These are phyloP conservation scores for Ellobium chinense DNA, from an alignment of 2,888 invertebrate genomes.

Conservation along the genomic window DNA sequence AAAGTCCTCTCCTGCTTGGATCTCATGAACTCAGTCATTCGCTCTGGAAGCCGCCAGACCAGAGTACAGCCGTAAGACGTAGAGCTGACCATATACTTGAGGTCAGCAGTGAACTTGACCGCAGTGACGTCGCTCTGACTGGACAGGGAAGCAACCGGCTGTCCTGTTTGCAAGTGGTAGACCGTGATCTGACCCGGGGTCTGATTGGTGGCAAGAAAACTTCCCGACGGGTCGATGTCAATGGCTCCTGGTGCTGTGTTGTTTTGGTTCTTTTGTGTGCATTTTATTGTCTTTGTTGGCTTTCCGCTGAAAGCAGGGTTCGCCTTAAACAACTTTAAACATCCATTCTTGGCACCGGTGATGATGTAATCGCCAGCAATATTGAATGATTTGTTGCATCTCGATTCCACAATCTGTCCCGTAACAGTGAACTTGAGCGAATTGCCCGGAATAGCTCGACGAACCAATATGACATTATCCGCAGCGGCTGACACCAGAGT, in stretches of 20 bases:
- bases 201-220: conserved; percentile 21
- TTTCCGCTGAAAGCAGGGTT: conserved; percentile 26
- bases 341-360: conserved; percentile 14
- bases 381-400: conserved; percentile 15
- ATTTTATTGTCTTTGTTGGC: conserved; percentile 19
- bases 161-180: conserved; percentile 35
- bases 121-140: conserved; percentile 9
- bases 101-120: conserved; percentile 15
- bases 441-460: conserved; percentile 21
- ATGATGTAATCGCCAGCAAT: conserved; percentile 28
- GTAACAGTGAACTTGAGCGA: conserved; percentile 32
- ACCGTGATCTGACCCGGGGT: conserved; percentile 26
- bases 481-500: conserved; percentile 38
- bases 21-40: conserved; percentile 38
- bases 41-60: conserved; percentile 34
- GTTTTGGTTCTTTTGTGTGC: background rate
- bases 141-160: conserved; percentile 18
- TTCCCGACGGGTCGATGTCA: conserved; percentile 31
- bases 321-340: conserved; percentile 27
- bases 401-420: conserved; percentile 30
- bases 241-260: conserved; percentile 9
- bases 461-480: conserved; percentile 31
- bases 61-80: conserved; percentile 29
- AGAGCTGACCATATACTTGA: conserved; percentile 38
- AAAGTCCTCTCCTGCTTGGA: background rate